These are phyloP conservation scores for Hippasteria phrygiana DNA, from an alignment of 53 echinoderm and acorn worm species.

Conservation along the genomic window DNA sequence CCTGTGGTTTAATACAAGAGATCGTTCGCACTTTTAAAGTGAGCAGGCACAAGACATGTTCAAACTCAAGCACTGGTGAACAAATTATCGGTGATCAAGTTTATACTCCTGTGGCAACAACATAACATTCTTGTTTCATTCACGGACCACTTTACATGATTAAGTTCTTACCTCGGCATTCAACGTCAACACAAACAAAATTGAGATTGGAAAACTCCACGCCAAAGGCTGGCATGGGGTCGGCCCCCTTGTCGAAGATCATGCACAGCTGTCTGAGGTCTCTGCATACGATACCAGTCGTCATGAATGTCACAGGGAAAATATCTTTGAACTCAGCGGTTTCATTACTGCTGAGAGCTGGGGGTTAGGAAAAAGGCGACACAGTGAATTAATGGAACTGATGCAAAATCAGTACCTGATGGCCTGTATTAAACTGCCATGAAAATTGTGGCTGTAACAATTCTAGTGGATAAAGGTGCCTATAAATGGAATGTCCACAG, in stretches of 20 bases:
- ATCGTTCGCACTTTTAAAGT: too few species aligned
- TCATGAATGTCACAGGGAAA: slow-evolving; percentile 41
- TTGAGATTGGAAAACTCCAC: neutral
- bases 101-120: neutral
- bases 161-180: slow-evolving; percentile 30
- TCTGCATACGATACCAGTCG: neutral
- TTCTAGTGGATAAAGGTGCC: too few species aligned
- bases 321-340: slow-evolving; percentile 10
- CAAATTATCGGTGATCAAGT: too few species aligned
- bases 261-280: slow-evolving; percentile 26
- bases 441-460: too few species aligned
- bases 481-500: too few species aligned
- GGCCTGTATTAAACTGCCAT: too few species aligned
- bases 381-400: neutral
- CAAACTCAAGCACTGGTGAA: too few species aligned
- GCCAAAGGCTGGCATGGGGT: neutral
- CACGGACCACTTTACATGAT: neutral
- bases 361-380: neutral
- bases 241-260: slow-evolving; percentile 1
- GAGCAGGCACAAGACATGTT: too few species aligned
- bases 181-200: slow-evolving; percentile 3
- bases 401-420: too few species aligned
- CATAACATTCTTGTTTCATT: neutral
- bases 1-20: slow-evolving; percentile 38
- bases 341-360: neutral